Percentiles rank a stretch among this genome's conserved stretches.
These are phyloP conservation scores for Hoplodrina blanda DNA, from an alignment of 2,888 invertebrate species.

Conservation along the genomic window DNA sequence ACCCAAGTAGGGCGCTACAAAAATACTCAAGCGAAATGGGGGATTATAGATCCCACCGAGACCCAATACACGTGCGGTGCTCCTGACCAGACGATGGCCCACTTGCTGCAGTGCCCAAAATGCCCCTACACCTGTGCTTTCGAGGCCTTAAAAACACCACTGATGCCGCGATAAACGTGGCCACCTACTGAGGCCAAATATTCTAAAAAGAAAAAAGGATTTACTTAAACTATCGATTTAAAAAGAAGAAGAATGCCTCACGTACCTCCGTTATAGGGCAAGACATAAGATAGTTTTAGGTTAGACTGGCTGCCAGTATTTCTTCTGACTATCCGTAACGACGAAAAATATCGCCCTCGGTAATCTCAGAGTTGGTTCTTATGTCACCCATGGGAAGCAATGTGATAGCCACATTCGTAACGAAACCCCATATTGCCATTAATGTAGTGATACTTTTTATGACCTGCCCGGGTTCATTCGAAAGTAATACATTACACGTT, in stretches of 20 bases:
- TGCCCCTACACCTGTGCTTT: no score
- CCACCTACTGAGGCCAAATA: no score
- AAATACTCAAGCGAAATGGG: no score
- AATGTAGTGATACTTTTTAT: slow-evolving; percentile 40
- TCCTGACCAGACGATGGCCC: no score
- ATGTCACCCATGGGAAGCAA: slow-evolving; percentile 36
- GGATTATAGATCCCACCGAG: no score
- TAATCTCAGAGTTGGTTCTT: slow-evolving; percentile 3
- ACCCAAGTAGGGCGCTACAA: not conserved
- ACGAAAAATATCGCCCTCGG: slow-evolving; percentile 9
- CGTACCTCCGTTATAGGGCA: not conserved
- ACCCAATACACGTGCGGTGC: no score
- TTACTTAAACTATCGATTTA: no score
- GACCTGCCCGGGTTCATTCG: slow-evolving; percentile 26
- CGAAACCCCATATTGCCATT: slow-evolving; percentile 38
- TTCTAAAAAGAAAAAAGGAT: no score
- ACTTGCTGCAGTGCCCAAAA: no score
- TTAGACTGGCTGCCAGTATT: not conserved
- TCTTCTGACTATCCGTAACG: not conserved
- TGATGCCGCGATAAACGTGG: no score
- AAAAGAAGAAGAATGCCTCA: no score
- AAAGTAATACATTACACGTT: slow-evolving; percentile 36
- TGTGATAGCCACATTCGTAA: slow-evolving; percentile 34
- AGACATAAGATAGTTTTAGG: not conserved
- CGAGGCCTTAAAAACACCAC: no score